phyloP scores from a whole-genome alignment of 2,797 vertebrate genomes.

The Tamandua tetradactyla region DNA sequence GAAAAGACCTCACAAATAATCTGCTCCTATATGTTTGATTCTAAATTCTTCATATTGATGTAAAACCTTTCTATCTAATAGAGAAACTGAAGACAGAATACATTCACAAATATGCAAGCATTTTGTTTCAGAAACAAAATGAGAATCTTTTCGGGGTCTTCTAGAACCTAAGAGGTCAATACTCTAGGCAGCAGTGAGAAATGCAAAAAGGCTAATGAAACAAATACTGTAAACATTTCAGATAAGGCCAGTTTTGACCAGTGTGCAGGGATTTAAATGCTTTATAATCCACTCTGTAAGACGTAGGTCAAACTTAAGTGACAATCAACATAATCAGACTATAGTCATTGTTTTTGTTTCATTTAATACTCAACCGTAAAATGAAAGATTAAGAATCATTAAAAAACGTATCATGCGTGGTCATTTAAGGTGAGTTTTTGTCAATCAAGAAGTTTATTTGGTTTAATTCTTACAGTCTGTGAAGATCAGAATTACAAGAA shows the following conservation, averaged over 20 bases:
- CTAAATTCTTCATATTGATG: slow-evolving; percentile 14
- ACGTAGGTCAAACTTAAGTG: not conserved
- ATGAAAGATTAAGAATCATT: not conserved
- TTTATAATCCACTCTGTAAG: not conserved
- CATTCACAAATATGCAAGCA: not conserved
- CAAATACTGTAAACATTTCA: not conserved
- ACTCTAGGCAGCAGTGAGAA: not conserved
- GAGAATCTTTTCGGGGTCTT: not conserved
- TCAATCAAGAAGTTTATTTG: not conserved
- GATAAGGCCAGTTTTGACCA: not conserved
- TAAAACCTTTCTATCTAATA: not conserved
- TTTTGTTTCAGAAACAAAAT: too few relatives aligned
- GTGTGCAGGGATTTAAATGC: not conserved
- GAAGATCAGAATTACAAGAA: not conserved
- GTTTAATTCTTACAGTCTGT: not conserved
- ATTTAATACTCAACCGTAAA: slow-evolving; percentile 21
- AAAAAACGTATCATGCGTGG: not conserved
- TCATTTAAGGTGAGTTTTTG: not conserved
- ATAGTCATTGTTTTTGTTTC: not conserved
- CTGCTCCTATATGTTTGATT: not conserved
- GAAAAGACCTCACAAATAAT: not conserved
- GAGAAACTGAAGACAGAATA: not conserved
- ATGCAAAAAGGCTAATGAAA: not conserved
- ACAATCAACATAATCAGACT: not conserved
- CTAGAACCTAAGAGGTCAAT: not conserved